Evolutionary conservation across 2,113 vertebrate species (phyloP), one percentile per base, ranked within the genome.

Genomic region (Rhadina sibilatrix): DNA sequence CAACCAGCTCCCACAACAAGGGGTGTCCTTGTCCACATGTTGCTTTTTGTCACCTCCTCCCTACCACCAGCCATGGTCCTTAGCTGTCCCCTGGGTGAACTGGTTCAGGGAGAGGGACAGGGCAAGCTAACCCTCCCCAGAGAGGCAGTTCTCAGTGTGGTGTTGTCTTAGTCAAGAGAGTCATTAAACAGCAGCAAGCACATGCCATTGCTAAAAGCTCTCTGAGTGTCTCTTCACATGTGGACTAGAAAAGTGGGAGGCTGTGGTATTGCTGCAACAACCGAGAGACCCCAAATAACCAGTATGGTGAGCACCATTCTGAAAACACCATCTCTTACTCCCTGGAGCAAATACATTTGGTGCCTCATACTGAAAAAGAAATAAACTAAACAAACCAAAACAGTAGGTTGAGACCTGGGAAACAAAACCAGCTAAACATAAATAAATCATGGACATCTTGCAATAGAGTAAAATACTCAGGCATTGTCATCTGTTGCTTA

Each of bases 401-500:
- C 68, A 95, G 79, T 70, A 89, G 87, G 53, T 65, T 87, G 79
- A 40, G 35, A 83, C 57, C 38, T 83, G 78, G 54, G 83, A 96
- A 96, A 85, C 68, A 97, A 94, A 91, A 54, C 61, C 19, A 82
- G 38, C 46, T 74, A 87, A 93, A 87, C 44, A 80, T 25, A 90
- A 84, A 96, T 92, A 93, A 91, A 93, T 77, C 44, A 74, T 9
- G 37, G 78, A 65, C 8, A 4, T 93, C 68, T 95, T 3, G 13
- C 61, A 93, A 52, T 65, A 54, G 4, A 66, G 44, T 59, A 72
- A 92, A 91, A 90, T 79, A 83, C 72, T 70, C 61, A 31, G 37
- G 46, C 63, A 90, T 33, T 89, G 46, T 91, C 94, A 93, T 94
- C 88, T 95, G 90, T 54, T 97, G 93, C 96, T 96, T 97, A 90